Percentiles rank a stretch among this genome's conserved stretches.
These are phyloP conservation scores for Philonicus albiceps DNA, from an alignment of 2,888 invertebrate species.

Conservation along the genomic window DNA sequence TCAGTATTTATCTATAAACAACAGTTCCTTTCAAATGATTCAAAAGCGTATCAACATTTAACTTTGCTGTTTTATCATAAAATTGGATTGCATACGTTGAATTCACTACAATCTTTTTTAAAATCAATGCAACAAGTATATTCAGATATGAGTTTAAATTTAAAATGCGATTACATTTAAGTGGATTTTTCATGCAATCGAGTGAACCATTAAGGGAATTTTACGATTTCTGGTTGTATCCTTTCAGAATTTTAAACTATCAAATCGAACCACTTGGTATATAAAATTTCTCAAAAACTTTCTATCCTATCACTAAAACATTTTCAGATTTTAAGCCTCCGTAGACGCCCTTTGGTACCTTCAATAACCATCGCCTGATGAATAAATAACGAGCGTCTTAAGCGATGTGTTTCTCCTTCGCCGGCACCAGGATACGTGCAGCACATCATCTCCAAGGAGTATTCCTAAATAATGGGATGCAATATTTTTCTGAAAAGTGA, in stretches of 20 bases:
- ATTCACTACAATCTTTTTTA: background rate
- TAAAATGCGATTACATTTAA: background rate
- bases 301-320: background rate
- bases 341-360: background rate
- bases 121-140: background rate
- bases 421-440: background rate
- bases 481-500: background rate
- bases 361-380: constrained; percentile 3
- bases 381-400: constrained; percentile 11
- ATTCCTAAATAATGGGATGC: constrained; percentile 14
- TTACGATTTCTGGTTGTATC: background rate
- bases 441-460: background rate
- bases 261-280: background rate
- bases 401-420: background rate
- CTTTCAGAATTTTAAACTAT: background rate
- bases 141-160: background rate
- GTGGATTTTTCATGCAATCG: background rate
- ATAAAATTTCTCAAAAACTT: background rate
- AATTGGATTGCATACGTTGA: background rate
- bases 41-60: background rate
- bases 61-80: background rate
- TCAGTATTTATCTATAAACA: no score
- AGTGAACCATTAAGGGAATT: background rate
- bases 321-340: background rate
- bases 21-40: no score